Base-by-base conservation (phyloP, 2,888 invertebrate species). In the Alviniconcha strummeri region DNA sequence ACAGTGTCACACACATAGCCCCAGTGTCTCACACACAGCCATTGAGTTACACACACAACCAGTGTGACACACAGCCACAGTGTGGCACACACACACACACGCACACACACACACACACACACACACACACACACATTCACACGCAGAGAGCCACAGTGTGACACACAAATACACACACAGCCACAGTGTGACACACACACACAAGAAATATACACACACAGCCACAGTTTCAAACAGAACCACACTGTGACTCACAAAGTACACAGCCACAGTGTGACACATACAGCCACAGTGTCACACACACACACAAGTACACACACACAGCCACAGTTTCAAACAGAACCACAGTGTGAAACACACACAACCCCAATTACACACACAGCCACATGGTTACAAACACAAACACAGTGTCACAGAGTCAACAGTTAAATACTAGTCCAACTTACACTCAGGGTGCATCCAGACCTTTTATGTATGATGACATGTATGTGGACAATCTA, bases 161-260 rank as follows among this genome's bases (percentile, higher is more conserved):
- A 71, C 71, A 71, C 17, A 71, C 71, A 71, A 1, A 71, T 56
- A 77, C 77, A 60, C 60, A 75, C 75, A 75, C 71, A 71, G 13
- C 8, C 71, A 71, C 71, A 71, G 13, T 15, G 13, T 15, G 13
- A 71, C 71, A 71, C 71, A 71, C 71, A 71, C 56, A 57, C 54
- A 77, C 13, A 19, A 36, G 36, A n/a, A n/a, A n/a, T 8, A 77
- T 6, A 36, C 57, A 77, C 60, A n/a, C 0, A 60, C 54, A 17
- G 6, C 15, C n/a, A 77, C 77, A 77, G 1, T 7, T 17, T 17
- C 17, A 17, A 0, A 11, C 17, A 17, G 6, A 57, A 5, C 17
- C 9, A 57, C 54, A 55, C 77, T 19, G 52, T 52, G 74, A 52
- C 36, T 8, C 74, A 19, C 74, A 74, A 74, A 19, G 36, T 52